phyloP scores from a whole-genome alignment of 2,113 vertebrate species.

The Naja naja region DNA sequence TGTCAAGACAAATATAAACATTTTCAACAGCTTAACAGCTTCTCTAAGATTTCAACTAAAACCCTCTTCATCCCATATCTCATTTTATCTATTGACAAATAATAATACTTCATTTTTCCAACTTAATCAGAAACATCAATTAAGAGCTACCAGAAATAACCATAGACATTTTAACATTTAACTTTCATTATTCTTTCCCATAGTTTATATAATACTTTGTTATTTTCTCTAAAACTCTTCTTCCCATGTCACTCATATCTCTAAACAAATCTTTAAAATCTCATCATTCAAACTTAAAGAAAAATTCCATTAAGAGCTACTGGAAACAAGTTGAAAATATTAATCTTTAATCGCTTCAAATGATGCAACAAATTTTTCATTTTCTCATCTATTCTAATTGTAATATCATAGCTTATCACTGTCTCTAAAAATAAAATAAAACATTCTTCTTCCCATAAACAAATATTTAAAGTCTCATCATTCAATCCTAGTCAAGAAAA shows the following conservation, averaged over 20 bases:
- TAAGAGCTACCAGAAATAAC: neutral
- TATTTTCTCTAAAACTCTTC: neutral
- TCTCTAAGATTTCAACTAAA: neutral
- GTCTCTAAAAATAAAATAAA: neutral
- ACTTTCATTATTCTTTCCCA: neutral
- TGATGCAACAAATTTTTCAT: neutral
- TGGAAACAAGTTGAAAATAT: neutral
- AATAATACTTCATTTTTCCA: neutral
- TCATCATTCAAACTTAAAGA: neutral
- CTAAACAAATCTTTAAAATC: too few species aligned
- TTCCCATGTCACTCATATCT: neutral
- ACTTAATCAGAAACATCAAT: too few species aligned
- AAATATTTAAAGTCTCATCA: neutral
- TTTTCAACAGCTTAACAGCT: neutral
- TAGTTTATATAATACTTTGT: neutral
- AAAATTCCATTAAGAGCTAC: neutral
- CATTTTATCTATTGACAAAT: neutral
- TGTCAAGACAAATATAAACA: neutral
- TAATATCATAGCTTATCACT: neutral
- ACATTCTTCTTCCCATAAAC: neutral
- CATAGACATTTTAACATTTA: neutral
- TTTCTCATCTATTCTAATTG: neutral
- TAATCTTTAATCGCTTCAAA: neutral
- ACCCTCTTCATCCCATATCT: neutral
- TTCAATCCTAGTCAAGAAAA: neutral